Conservation (phyloP, 2,797 vertebrate genomes). For the Pantherophis alleghaniensis region DNA sequence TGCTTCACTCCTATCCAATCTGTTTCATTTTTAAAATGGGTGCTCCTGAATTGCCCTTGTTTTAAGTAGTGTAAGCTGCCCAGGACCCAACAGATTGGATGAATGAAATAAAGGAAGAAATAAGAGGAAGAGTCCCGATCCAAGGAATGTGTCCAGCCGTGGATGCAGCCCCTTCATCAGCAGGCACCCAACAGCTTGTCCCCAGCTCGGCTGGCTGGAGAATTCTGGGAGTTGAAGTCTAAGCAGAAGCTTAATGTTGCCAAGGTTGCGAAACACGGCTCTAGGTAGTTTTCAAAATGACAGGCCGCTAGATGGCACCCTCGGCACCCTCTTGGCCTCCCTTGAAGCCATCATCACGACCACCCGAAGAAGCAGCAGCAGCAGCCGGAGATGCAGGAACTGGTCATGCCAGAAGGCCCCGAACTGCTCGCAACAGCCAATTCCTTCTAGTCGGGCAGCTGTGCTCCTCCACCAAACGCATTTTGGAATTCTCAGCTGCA, state of each 20-base stretch:
- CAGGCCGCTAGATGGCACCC: not conserved
- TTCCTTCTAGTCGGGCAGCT: not conserved
- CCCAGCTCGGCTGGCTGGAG: not conserved
- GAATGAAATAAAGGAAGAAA: not conserved
- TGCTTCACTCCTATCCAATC: not conserved
- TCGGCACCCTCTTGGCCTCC: not conserved
- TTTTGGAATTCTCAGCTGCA: not conserved
- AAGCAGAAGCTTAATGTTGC: not conserved
- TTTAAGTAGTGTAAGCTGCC: not conserved
- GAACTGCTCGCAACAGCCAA: no score
- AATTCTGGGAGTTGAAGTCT: not conserved
- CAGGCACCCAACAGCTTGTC: not conserved
- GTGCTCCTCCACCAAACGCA: not conserved
- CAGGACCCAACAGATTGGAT: not conserved
- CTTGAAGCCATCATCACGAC: not conserved
- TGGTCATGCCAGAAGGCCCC: not conserved
- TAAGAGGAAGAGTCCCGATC: not conserved
- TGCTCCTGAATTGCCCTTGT: not conserved
- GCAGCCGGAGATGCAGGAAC: not conserved
- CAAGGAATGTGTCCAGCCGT: not conserved
- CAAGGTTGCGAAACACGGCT: not conserved
- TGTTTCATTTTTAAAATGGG: not conserved
- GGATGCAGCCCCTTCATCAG: not conserved
- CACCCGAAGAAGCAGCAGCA: not conserved
- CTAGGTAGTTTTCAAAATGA: not conserved